These are phyloP conservation scores for Melipona beecheii DNA, from an alignment of 2,888 invertebrate species.

Conservation along the genomic window DNA sequence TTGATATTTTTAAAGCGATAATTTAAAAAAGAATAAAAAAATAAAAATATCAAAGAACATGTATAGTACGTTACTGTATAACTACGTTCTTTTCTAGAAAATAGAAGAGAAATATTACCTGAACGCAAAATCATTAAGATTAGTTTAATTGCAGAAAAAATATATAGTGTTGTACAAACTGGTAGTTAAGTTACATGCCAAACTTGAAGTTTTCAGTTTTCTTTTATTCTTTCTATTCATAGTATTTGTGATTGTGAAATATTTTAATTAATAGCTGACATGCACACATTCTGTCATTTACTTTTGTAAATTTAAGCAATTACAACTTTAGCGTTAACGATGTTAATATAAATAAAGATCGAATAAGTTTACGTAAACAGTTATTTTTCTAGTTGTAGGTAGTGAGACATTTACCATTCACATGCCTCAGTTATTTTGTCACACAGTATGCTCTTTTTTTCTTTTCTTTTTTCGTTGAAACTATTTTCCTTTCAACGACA, in stretches of 20 bases:
- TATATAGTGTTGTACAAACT: conserved; percentile 74
- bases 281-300: conserved; percentile 70
- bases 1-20: neutral
- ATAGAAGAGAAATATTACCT: conserved; percentile 14
- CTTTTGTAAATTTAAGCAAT: conserved; percentile 69
- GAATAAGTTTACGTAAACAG: conserved; percentile 59
- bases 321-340: conserved; percentile 68
- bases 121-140: conserved; percentile 43
- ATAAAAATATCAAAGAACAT: neutral
- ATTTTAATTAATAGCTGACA: conserved; percentile 63
- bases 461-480: neutral
- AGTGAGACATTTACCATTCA: neutral
- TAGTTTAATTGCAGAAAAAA: conserved; percentile 54
- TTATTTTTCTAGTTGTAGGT: conserved; percentile 18
- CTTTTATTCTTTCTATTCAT: conserved; percentile 46
- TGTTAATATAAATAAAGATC: conserved; percentile 68
- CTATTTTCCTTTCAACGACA: conserved; percentile 11
- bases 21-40: neutral
- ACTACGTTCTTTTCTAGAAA: neutral
- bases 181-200: conserved; percentile 64
- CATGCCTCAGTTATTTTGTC: neutral
- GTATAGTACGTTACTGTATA: neutral
- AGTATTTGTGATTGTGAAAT: conserved; percentile 64
- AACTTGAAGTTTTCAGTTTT: conserved; percentile 37
- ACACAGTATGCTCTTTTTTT: neutral